Conservation (phyloP, 2,113 vertebrate species). For the Brachypodius melanocephalos region DNA sequence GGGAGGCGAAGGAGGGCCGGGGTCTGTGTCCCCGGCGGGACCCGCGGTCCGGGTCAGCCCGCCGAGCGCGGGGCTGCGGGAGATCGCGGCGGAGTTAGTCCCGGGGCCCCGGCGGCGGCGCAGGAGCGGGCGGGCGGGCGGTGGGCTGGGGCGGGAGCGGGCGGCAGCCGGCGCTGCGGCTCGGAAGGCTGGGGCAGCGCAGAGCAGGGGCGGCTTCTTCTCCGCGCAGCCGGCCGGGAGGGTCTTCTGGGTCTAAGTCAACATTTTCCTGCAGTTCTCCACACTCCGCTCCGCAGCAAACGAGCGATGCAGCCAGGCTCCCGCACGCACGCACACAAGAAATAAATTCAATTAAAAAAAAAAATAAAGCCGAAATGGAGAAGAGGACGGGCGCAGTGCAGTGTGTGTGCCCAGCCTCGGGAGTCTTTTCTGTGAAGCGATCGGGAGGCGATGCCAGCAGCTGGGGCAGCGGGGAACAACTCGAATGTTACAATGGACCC, state of each 20-base stretch:
- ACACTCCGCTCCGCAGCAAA: constrained; percentile 71
- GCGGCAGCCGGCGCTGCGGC: constrained; percentile 40
- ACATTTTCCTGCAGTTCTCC: constrained; percentile 80
- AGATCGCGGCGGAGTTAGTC: neutral
- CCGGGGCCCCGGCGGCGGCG: neutral
- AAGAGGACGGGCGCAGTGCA: neutral
- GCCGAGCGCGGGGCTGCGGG: neutral
- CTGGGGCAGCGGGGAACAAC: constrained; percentile 39
- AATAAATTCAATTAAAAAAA: neutral
- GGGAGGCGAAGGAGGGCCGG: neutral
- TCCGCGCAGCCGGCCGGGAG: constrained; percentile 65
- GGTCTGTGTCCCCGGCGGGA: neutral
- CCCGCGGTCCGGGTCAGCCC: neutral
- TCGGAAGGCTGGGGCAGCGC: constrained; percentile 41
- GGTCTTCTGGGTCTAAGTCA: constrained; percentile 76
- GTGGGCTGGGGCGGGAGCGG: neutral
- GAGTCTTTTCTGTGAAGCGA: constrained; percentile 3
- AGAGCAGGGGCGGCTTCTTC: constrained; percentile 35
- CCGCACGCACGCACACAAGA: neutral
- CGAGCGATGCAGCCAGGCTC: constrained; percentile 40
- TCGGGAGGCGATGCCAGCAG: neutral
- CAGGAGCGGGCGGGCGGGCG: neutral
- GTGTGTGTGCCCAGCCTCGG: neutral
- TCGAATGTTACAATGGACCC: constrained; percentile 21
- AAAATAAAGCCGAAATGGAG: neutral